phyloP scores from a whole-genome alignment of 2,797 vertebrate species.

The Acrocephalus scirpaceus region DNA sequence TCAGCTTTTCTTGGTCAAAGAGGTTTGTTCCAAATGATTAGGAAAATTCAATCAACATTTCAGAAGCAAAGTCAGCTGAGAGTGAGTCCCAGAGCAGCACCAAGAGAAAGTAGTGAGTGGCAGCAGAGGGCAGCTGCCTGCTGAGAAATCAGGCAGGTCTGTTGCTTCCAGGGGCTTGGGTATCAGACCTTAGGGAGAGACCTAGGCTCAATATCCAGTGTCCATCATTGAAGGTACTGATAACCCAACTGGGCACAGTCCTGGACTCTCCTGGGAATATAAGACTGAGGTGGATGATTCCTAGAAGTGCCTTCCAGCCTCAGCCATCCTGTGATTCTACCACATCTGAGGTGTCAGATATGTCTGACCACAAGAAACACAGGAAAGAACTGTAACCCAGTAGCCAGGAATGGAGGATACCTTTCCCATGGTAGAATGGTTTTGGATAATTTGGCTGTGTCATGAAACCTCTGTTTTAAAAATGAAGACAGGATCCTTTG shows the following conservation, averaged over 20 bases:
- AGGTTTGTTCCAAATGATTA: not conserved
- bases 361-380: not conserved
- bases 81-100: not conserved
- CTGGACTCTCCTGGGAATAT: not conserved
- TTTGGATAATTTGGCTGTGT: not conserved
- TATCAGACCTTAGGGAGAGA: not conserved
- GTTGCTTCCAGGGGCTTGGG: not conserved
- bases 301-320: not conserved
- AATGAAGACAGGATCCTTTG: not conserved
- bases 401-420: not conserved
- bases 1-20: not conserved
- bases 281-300: not conserved
- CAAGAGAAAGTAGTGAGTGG: not conserved
- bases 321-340: not conserved
- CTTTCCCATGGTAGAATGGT: accelerated
- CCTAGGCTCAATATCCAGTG: not conserved
- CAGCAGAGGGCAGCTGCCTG: not conserved
- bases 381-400: not conserved
- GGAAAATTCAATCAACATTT: not conserved
- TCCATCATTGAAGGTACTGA: not conserved
- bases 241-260: not conserved
- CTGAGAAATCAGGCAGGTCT: not conserved
- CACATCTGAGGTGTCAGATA: not conserved
- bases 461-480: not conserved
- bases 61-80: not conserved